phyloP scores from a whole-genome alignment of 2,888 invertebrate genomes.

The Notodonta ziczac region DNA sequence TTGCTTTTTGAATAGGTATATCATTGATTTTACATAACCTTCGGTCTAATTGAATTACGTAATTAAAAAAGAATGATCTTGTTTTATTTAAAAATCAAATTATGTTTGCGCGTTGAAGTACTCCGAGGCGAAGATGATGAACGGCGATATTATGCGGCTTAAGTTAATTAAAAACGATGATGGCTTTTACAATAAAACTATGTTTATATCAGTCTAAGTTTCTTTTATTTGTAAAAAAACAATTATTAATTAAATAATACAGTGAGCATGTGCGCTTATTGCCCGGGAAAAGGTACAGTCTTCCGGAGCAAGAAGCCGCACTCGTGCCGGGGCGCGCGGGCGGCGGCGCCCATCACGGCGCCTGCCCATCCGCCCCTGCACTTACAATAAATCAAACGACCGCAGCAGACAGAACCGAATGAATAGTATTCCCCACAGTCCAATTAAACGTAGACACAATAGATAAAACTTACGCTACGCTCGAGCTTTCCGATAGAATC shows the following conservation, averaged over 20 bases:
- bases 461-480: constrained; percentile 51
- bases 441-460: constrained; percentile 32
- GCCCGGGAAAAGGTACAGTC: constrained; percentile 81
- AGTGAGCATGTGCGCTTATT: constrained; percentile 79
- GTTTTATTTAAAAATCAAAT: too few species aligned
- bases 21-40: too few species aligned
- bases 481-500: constrained; percentile 51
- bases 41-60: too few species aligned
- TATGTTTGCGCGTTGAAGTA: too few species aligned
- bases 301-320: constrained; percentile 83
- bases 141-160: too few species aligned
- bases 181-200: constrained; percentile 40
- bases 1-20: constrained; percentile 3
- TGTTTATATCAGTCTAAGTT: constrained; percentile 71
- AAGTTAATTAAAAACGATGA: too few species aligned
- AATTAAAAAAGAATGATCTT: too few species aligned
- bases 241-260: constrained; percentile 72
- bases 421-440: constrained; percentile 22
- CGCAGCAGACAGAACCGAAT: constrained; percentile 40
- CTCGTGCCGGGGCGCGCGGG: constrained; percentile 29
- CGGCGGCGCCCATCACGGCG: constrained; percentile 1
- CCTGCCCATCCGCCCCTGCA: constrained; percentile 23
- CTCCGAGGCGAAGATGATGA: too few species aligned
- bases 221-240: constrained; percentile 82
- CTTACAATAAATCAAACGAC: constrained; percentile 44